Base-by-base conservation (phyloP, 2,888 invertebrate genomes). In the Mimas tiliae region DNA sequence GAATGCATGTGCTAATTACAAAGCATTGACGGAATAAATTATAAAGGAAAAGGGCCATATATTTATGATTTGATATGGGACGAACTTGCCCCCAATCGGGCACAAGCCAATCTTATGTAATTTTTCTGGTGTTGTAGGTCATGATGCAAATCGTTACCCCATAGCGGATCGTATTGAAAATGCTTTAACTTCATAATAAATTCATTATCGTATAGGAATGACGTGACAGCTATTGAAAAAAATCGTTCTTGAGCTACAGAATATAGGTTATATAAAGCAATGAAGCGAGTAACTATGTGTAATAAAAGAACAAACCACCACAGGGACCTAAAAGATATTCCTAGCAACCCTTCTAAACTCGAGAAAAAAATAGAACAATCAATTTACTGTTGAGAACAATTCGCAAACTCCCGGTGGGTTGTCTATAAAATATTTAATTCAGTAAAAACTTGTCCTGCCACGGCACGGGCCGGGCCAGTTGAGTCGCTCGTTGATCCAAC, bases 371-470 rank as follows among this genome's bases (percentile, higher is more conserved):
- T 19, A 65, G 19, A 48, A 48, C 47, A n/a, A 65, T 48, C 47
- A 65, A 47, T 34, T 53, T 48, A 48, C 55, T 48, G 47, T 42
- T 33, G 58, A 19, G 48, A 65, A 65, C 65, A 65, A 58, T 58
- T 55, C 34, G 19, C 52, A 58, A 55, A 48, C 47, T 48, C 47
- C 34, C 65, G 38, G 52, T 45, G 45, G 45, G 55, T 33, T 65
- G 55, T 19, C 47, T 47, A 65, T 58, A 65, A 53, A 65, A 65
- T 55, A 65, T 47, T 27, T 19, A 58, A 65, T 65, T 65, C n/a
- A 45, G 45, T 16, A 12, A 58, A 27, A 58, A 58, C 58, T 58
- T 58, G 42, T 38, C 55, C 34, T 8, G 19, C 2, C 16, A 6
- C 11, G 58, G 12, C 52, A 6, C 50, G 19, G 19, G 19, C 1